phyloP scores from a whole-genome alignment of 92 coral and sea anemone genomes.

The Epizoanthus rinbou region DNA sequence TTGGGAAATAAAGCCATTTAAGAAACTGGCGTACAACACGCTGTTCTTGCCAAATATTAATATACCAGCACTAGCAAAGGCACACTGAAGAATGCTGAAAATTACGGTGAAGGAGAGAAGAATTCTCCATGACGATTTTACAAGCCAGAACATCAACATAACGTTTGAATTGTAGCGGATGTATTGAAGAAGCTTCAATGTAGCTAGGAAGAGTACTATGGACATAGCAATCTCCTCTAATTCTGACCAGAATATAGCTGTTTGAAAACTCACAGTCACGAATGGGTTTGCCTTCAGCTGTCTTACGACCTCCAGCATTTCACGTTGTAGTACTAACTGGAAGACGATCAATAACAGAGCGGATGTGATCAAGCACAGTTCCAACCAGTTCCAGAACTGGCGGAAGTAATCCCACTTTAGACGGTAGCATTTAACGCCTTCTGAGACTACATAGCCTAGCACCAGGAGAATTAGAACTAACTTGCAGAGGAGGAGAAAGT shows the following conservation, averaged over 20 bases:
- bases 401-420: slow-evolving; percentile 33
- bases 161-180: slow-evolving; percentile 56
- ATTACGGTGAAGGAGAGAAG: slow-evolving; percentile 20
- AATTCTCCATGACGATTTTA: slow-evolving; percentile 42
- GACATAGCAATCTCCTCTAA: slow-evolving; percentile 46
- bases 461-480: slow-evolving; percentile 51
- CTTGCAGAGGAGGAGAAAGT: slow-evolving; percentile 49
- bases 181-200: slow-evolving; percentile 48
- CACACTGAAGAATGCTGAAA: slow-evolving; percentile 34
- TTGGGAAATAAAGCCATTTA: slow-evolving; percentile 44
- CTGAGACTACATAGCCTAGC: slow-evolving; percentile 26
- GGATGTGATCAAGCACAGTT: slow-evolving; percentile 31
- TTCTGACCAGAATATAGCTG: slow-evolving; percentile 38
- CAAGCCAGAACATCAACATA: slow-evolving; percentile 47
- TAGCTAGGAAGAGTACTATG: slow-evolving; percentile 49
- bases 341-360: slow-evolving; percentile 37
- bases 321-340: slow-evolving; percentile 37
- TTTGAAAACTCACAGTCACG: slow-evolving; percentile 47
- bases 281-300: slow-evolving; percentile 46
- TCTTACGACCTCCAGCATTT: slow-evolving; percentile 26
- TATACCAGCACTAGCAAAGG: slow-evolving; percentile 52
- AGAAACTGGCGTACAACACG: slow-evolving; percentile 35
- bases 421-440: slow-evolving; percentile 37
- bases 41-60: slow-evolving; percentile 43
- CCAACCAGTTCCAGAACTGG: slow-evolving; percentile 52